Evolutionary conservation across 1,140 invertebrate genomes (phyloP), one percentile per base, ranked within the genome.

Genomic region (Ceratina australensis): DNA sequence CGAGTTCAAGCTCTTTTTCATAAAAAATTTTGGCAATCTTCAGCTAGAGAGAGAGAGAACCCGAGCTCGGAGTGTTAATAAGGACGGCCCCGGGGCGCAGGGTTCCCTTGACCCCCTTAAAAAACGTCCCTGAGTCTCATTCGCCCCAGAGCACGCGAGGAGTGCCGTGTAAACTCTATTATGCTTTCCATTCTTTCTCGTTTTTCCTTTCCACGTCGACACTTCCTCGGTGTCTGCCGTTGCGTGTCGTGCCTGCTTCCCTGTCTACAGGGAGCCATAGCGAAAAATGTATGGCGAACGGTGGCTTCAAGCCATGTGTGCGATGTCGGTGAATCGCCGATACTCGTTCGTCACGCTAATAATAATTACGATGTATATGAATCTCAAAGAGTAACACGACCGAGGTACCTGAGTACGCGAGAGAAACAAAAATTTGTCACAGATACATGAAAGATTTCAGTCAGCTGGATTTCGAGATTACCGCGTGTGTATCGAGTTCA

Each of bases 21-120:
- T 47, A 24, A 54, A 28, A 63, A 57, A 79, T 69, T 79, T 75
- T n/a, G 65, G 78, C 15, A 52, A 67, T 71, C 22, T 77, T 13
- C 16, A 69, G 77, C 56, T 75, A 22, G 33, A 79, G 28, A 20
- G 24, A 20, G 24, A 26, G 22, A 26, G 1, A 67, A 26, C 22
- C 22, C 78, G 57, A 83, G 69, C 61, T 66, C 50, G 52, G 52
- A 65, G 13, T 60, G 67, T 84, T 84, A 82, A 82, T 86, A 84
- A 79, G 78, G 72, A 80, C 81, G 77, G 76, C 83, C 84, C 81
- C 88, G 87, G 86, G 83, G 83, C 69, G 85, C 75, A 82, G 85
- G 80, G 84, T 89, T 69, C 89, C 89, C 89, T 90, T 90, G 89
- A 90, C 88, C 87, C 87, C 87, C 76, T 90, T 90, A 79, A 87